Evolutionary conservation across 1,140 invertebrate species (phyloP).

Genomic region (Hylyphantes graminicola): DNA sequence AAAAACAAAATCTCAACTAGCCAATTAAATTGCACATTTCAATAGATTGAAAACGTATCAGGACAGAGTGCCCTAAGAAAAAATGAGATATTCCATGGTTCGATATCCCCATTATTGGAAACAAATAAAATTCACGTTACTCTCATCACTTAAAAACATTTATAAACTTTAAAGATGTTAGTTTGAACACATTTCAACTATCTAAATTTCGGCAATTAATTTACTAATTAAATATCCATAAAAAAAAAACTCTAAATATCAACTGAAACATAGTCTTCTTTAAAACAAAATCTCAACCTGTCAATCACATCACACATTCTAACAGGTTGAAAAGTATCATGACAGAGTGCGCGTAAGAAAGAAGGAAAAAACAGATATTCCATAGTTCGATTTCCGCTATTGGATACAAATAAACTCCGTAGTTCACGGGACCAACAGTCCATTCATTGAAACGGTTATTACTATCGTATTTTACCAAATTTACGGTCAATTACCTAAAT

Average conservation of each 20-base stretch:
- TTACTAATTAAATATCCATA: no score
- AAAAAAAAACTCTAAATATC: no score
- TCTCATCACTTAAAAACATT: no score
- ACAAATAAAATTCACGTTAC: conserved; percentile 28
- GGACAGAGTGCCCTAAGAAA: neutral
- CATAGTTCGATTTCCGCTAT: conserved; percentile 47
- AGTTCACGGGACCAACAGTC: conserved; percentile 20
- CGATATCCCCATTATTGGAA: conserved; percentile 46
- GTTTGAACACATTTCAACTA: no score
- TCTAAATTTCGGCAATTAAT: no score
- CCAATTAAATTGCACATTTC: neutral
- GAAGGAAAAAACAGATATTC: conserved; percentile 42
- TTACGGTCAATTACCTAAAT: no score
- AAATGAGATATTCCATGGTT: conserved; percentile 38
- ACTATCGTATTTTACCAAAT: conserved; percentile 59
- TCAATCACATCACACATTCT: neutral
- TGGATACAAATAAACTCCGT: conserved; percentile 25
- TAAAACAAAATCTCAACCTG: no score
- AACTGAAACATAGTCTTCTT: no score
- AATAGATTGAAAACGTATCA: conserved; percentile 38
- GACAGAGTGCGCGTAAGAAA: neutral
- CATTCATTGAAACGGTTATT: conserved; percentile 52
- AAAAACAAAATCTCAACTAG: no score
- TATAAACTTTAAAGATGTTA: no score
- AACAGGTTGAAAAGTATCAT: conserved; percentile 44